Base-by-base conservation (phyloP, 2,113 vertebrate species). In the Pteropus alecto region DNA sequence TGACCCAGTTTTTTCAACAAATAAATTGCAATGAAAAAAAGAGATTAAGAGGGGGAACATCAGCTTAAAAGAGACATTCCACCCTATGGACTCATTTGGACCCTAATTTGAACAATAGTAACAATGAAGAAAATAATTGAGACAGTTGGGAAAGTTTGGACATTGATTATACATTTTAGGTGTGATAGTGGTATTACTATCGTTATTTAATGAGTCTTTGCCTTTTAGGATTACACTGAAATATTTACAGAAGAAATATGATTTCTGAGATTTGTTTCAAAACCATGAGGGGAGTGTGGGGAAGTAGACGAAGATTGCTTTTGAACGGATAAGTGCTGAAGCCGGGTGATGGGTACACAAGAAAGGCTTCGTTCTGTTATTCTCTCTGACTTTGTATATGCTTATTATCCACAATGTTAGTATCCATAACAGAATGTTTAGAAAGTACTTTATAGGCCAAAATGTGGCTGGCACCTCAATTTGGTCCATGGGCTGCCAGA, bases 1-100 rank as follows among this genome's bases (percentile, higher is more conserved):
- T 86, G 71, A 60, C n/a, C 91, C 41, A 5, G 6, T 67, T 95
- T 94, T 65, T 93, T 94, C 58, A 83, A 93, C 87, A 96, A 90
- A 95, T 92, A 89, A 94, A 93, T 95, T 74, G 33, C 7, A 61
- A 87, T 16, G 43, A 67, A 33, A 28, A 51, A 33, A 28, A 67
- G 70, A 67, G 68, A 93, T 83, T 65, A 74, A 77, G 58, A 16
- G 26, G 22, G 22, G 19, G 13, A 18, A 21, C n/a, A 13, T 82
- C 26, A 19, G 63, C 78, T 95, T 85, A 68, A 96, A 86, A 94
- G 48, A 91, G 65, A 88, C 60, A 85, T 38, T 35, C 38, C 46
- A 48, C 35, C 22, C 11, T 9, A 19, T 18, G 22, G 77, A 82
- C 24, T 56, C 85, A 88, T 58, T 68, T 79, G 96, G 67, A 82